Conservation (phyloP, 92 coral and sea anemone species). For the Actinostola sp. region DNA sequence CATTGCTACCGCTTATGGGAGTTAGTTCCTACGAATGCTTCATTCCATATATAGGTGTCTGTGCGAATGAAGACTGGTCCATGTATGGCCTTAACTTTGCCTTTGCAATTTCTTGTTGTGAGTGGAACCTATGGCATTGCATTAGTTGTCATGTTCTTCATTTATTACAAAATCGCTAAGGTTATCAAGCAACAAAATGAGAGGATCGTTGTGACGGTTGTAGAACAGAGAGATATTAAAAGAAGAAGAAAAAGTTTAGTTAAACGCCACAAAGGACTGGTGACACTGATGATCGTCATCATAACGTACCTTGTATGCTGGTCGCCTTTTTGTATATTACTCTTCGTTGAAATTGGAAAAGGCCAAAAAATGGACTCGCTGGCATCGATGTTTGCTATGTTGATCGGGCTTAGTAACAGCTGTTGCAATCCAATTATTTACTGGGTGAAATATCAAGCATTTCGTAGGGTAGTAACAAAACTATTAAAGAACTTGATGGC, state of each 20-base stretch:
- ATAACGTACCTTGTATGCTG: conserved; percentile 74
- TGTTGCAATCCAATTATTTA: conserved; percentile 85
- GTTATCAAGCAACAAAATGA: conserved; percentile 55
- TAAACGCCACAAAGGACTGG: conserved; percentile 59
- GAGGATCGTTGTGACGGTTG: conserved; percentile 5
- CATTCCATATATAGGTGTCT: conserved; percentile 70
- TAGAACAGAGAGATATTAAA: conserved; percentile 1
- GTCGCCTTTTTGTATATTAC: conserved; percentile 86
- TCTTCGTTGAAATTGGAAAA: conserved; percentile 71
- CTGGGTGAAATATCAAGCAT: conserved; percentile 70
- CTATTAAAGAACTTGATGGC: conserved; percentile 11
- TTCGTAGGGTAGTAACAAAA: conserved; percentile 52
- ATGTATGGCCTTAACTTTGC: conserved; percentile 71
- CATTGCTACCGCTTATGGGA: conserved; percentile 72
- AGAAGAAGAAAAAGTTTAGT: not conserved
- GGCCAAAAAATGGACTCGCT: conserved; percentile 56
- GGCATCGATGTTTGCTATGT: conserved; percentile 65
- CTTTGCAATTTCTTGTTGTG: conserved; percentile 83
- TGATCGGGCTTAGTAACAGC: conserved; percentile 74
- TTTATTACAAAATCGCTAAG: conserved; percentile 62
- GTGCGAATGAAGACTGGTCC: conserved; percentile 73
- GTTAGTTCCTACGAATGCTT: conserved; percentile 89
- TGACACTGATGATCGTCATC: conserved; percentile 62
- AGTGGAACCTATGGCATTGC: conserved; percentile 85
- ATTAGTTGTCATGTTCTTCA: conserved; percentile 62